A percentile compares a stretch with the other conserved stretches of the same genome.
Conservation (phyloP, 37 sponge, comb jelly and placozoan genomes). For the Aphrocallistes beatrix region DNA sequence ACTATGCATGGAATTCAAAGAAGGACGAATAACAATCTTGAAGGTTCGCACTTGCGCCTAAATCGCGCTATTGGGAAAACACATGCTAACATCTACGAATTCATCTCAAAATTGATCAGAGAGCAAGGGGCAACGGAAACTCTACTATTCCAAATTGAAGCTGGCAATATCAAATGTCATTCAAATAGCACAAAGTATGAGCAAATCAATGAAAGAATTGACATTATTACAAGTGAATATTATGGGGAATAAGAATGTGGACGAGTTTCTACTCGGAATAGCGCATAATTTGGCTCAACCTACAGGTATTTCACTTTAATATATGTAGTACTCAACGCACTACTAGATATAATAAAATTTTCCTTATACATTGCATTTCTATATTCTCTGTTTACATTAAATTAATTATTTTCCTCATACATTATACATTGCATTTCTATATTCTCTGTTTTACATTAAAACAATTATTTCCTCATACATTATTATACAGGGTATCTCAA, state of each 20-base stretch:
- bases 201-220: slow-evolving; percentile 19
- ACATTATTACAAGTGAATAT: background rate
- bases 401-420: slow-evolving; percentile 15
- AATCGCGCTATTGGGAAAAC: slow-evolving; percentile 14
- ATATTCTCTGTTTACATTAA: background rate
- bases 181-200: slow-evolving; percentile 16
- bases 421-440: slow-evolving; percentile 11
- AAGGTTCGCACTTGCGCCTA: slow-evolving; percentile 14
- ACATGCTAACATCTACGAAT: slow-evolving; percentile 15
- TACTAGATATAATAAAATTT: background rate
- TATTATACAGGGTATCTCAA: no score
- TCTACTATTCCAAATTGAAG: slow-evolving; percentile 11
- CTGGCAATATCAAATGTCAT: slow-evolving; percentile 4
- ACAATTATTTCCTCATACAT: no score
- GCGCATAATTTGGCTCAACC: slow-evolving; percentile 12
- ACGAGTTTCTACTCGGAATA: slow-evolving; percentile 15
- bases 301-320: background rate
- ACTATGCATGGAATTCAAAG: slow-evolving; percentile 10
- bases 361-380: background rate
- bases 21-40: slow-evolving; percentile 17
- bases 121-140: slow-evolving; percentile 5
- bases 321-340: background rate
- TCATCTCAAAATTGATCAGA: slow-evolving; percentile 17
- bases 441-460: slow-evolving; percentile 11
- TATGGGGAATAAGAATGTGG: slow-evolving; percentile 7